These are phyloP conservation scores for Myrmecobius fasciatus DNA, from an alignment of 2,113 vertebrate genomes.

Conservation along the genomic window DNA sequence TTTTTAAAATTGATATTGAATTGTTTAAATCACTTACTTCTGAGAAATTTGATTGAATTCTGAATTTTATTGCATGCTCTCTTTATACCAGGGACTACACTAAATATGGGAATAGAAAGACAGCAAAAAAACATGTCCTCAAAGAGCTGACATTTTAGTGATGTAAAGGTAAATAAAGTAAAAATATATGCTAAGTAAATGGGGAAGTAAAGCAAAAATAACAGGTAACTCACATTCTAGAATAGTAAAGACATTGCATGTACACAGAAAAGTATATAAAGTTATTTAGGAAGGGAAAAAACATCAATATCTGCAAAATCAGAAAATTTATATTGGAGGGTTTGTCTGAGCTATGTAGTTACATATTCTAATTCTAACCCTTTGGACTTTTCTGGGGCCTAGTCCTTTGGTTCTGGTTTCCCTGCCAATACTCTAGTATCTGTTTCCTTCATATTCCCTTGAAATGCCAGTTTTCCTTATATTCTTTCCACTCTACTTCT, in stretches of 20 bases:
- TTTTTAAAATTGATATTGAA: not conserved
- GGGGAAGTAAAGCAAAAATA: not conserved
- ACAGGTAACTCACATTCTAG: not conserved
- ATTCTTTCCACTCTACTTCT: not conserved
- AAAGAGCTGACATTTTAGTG: not conserved
- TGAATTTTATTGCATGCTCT: not conserved
- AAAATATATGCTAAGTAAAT: not conserved
- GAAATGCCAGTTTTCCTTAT: not conserved
- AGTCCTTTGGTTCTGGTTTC: not conserved
- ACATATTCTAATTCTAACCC: not conserved
- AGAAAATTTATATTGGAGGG: not conserved
- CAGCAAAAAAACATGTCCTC: not conserved
- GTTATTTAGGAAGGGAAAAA: not conserved
- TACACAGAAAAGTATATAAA: not conserved
- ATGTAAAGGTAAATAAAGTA: not conserved
- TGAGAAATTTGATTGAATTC: not conserved
- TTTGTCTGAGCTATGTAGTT: not conserved
- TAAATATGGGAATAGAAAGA: not conserved
- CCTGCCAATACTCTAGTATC: not conserved
- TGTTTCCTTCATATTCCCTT: not conserved
- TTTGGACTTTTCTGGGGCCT: not conserved
- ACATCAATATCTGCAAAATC: not conserved
- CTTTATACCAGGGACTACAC: not conserved
- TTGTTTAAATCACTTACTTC: not conserved
- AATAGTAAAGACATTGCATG: not conserved